These are phyloP conservation scores for Drosophila ananassae DNA, from an alignment of 1,140 invertebrate genomes.

Conservation along the genomic window DNA sequence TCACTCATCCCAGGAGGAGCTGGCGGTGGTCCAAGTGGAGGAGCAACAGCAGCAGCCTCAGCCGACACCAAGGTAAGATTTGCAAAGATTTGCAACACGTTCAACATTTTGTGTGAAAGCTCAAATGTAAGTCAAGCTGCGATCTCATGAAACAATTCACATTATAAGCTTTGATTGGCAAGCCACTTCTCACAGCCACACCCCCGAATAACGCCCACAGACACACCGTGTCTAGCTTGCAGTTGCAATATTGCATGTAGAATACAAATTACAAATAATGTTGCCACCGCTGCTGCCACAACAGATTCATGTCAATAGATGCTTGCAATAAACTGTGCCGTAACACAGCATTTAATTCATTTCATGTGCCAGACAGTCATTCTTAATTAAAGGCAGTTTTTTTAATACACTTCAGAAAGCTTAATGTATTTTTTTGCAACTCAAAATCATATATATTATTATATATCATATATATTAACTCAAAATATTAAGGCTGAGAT, in stretches of 20 bases:
- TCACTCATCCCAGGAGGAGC: constrained; percentile 18
- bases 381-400: constrained; percentile 5
- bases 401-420: neutral
- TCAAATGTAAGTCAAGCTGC: constrained; percentile 35
- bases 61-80: constrained; percentile 66
- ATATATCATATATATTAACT: no score
- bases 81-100: neutral
- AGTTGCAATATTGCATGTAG: constrained; percentile 50
- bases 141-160: constrained; percentile 20
- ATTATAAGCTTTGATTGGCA: constrained; percentile 4
- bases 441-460: no score
- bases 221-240: constrained; percentile 17
- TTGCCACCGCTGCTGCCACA: constrained; percentile 25
- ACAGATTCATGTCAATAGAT: constrained; percentile 16
- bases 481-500: neutral
- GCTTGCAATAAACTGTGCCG: neutral
- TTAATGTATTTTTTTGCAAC: neutral
- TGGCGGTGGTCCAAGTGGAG: constrained; percentile 3
- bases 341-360: neutral
- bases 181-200: constrained; percentile 54
- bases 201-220: constrained; percentile 12
- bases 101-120: constrained; percentile 16
- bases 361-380: neutral
- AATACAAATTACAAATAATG: constrained; percentile 57
- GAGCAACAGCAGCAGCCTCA: constrained; percentile 27